phyloP scores from a whole-genome alignment of 1,140 invertebrate genomes.

The Zophobas atratus region DNA sequence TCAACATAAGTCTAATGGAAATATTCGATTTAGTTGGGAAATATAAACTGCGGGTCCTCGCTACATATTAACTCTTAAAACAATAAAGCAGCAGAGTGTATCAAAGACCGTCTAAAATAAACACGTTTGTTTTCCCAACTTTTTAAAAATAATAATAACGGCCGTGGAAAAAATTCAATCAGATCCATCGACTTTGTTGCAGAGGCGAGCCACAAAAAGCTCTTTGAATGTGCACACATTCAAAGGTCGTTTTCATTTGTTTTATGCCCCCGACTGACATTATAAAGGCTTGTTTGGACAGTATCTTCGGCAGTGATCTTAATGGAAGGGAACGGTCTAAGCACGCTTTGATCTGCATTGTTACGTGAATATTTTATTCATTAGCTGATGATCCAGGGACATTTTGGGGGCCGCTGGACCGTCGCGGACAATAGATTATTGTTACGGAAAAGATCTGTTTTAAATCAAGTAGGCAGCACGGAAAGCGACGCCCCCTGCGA shows the following conservation, averaged over 20 bases:
- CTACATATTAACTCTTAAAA: conserved; percentile 47
- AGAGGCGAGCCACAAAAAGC: conserved; percentile 25
- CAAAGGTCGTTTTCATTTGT: conserved; percentile 49
- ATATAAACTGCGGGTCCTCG: conserved; percentile 44
- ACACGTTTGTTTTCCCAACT: conserved; percentile 32
- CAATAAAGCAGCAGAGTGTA: conserved; percentile 42
- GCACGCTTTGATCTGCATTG: conserved; percentile 36
- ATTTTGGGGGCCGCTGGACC: background rate
- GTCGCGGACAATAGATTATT: conserved; percentile 45
- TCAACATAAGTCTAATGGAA: conserved; percentile 57
- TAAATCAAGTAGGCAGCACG: conserved; percentile 41
- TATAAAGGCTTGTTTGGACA: conserved; percentile 38
- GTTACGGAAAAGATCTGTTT: conserved; percentile 43
- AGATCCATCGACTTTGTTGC: conserved; percentile 31
- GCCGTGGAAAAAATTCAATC: conserved; percentile 31
- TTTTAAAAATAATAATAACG: conserved; percentile 41
- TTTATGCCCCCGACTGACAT: conserved; percentile 41
- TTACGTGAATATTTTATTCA: conserved; percentile 46
- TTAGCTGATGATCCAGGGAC: conserved; percentile 36
- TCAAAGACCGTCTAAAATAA: conserved; percentile 46
- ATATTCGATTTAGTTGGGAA: conserved; percentile 54
- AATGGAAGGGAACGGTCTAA: conserved; percentile 9
- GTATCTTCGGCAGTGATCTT: conserved; percentile 44
- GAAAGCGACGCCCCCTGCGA: conserved; percentile 24
- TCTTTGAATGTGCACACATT: conserved; percentile 39